phyloP scores from a whole-genome alignment of 2,113 vertebrate genomes.

The Ochotona curzoniae region DNA sequence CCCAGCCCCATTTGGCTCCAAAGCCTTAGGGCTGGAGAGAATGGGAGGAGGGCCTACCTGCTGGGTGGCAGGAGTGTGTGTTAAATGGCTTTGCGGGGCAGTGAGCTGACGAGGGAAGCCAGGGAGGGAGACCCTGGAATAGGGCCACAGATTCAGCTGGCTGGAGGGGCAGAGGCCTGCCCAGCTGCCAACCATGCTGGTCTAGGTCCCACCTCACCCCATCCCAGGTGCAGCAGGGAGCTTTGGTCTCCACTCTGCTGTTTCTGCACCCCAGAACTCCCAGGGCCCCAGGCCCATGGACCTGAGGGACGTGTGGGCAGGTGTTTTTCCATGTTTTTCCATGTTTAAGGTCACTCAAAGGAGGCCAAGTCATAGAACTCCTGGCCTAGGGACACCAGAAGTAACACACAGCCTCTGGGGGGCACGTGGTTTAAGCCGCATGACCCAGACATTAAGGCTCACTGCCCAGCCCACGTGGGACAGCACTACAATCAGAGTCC shows the following conservation, averaged over 20 bases:
- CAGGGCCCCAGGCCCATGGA: background rate
- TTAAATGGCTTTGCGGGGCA: background rate
- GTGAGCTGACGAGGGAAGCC: background rate
- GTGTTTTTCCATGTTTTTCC: too few relatives aligned
- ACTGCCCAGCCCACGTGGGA: too few relatives aligned
- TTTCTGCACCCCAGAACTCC: background rate
- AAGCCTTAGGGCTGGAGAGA: background rate
- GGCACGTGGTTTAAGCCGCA: too few relatives aligned
- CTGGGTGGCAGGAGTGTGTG: background rate
- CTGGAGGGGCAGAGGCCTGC: background rate
- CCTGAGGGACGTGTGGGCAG: too few relatives aligned
- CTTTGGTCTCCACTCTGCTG: accelerated
- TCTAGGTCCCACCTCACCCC: too few relatives aligned
- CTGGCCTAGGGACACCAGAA: too few relatives aligned
- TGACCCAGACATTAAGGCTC: too few relatives aligned
- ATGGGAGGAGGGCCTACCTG: background rate
- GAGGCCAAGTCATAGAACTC: too few relatives aligned
- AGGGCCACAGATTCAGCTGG: background rate
- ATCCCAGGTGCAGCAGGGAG: too few relatives aligned
- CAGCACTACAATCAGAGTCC: too few relatives aligned
- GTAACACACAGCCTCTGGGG: too few relatives aligned
- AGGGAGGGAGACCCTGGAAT: background rate
- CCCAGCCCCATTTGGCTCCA: background rate
- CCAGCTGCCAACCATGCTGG: background rate
- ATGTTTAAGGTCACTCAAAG: too few relatives aligned